These are phyloP conservation scores for Luperina testacea DNA, from an alignment of 2,888 invertebrate genomes.

Conservation along the genomic window DNA sequence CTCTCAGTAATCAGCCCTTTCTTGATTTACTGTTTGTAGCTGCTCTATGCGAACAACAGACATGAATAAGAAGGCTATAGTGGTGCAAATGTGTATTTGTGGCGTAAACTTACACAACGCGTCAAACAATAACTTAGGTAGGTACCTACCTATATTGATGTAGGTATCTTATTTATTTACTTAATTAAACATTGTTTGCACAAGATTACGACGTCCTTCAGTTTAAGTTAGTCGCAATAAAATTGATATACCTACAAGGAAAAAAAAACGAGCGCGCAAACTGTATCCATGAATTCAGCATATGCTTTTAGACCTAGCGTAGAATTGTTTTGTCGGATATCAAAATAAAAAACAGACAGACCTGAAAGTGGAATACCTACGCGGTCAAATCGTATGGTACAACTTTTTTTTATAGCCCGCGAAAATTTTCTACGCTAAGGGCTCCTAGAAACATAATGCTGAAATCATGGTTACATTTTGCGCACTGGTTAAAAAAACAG, in stretches of 20 bases:
- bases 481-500: too few species aligned
- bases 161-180: background rate
- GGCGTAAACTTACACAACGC: conserved; percentile 29
- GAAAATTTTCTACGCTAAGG: background rate
- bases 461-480: too few species aligned
- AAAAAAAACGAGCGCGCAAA: background rate
- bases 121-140: conserved; percentile 20
- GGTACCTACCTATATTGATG: background rate
- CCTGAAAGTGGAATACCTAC: background rate
- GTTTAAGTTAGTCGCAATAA: background rate
- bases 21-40: conserved; percentile 49
- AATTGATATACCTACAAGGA: background rate
- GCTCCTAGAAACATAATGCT: too few species aligned
- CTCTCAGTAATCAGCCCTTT: conserved; percentile 49
- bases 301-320: background rate
- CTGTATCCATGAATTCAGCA: background rate
- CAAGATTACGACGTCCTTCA: background rate
- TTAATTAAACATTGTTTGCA: background rate
- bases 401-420: background rate
- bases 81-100: conserved; percentile 35
- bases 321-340: background rate
- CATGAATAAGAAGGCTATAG: conserved; percentile 38
- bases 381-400: too few species aligned
- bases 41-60: conserved; percentile 36
- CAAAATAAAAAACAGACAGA: background rate